phyloP scores from a whole-genome alignment of 2,113 vertebrate genomes.

The Megaptera novaeangliae region DNA sequence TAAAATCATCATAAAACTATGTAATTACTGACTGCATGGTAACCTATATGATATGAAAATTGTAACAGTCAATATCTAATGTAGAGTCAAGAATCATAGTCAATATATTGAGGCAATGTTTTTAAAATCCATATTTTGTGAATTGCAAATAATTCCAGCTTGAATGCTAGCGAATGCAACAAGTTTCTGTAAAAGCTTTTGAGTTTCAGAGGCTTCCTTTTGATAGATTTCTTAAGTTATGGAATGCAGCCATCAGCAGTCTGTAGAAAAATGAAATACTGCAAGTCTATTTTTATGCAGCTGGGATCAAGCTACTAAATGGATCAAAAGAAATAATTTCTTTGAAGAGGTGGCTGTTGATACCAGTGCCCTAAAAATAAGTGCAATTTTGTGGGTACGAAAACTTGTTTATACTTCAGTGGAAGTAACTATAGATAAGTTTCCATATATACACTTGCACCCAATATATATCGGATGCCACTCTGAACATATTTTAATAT shows the following conservation, averaged over 20 bases:
- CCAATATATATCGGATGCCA: not conserved
- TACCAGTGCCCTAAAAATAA: slow-evolving; percentile 73
- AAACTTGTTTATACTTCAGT: slow-evolving; percentile 60
- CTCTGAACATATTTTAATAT: slow-evolving; percentile 17
- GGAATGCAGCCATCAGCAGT: slow-evolving; percentile 72
- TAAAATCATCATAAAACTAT: not conserved
- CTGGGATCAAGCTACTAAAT: slow-evolving; percentile 73
- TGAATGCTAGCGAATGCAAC: slow-evolving; percentile 51
- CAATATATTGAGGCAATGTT: slow-evolving; percentile 18
- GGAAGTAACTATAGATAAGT: slow-evolving; percentile 59
- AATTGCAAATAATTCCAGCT: slow-evolving; percentile 28
- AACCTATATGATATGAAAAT: not conserved
- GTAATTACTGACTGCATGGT: not conserved
- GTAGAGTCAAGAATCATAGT: not conserved
- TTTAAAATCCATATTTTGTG: slow-evolving; percentile 11
- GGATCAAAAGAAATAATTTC: slow-evolving; percentile 77
- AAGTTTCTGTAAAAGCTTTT: slow-evolving; percentile 52
- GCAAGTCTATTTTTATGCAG: slow-evolving; percentile 74
- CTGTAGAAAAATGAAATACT: slow-evolving; percentile 69
- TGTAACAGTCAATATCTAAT: not conserved
- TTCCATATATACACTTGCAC: slow-evolving; percentile 56
- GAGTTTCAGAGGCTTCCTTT: slow-evolving; percentile 41
- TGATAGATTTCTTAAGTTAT: slow-evolving; percentile 65
- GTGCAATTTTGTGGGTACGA: slow-evolving; percentile 59
- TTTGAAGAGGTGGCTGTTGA: slow-evolving; percentile 72